Conservation (phyloP, 1,140 invertebrate species). For the Orussus abietinus region DNA sequence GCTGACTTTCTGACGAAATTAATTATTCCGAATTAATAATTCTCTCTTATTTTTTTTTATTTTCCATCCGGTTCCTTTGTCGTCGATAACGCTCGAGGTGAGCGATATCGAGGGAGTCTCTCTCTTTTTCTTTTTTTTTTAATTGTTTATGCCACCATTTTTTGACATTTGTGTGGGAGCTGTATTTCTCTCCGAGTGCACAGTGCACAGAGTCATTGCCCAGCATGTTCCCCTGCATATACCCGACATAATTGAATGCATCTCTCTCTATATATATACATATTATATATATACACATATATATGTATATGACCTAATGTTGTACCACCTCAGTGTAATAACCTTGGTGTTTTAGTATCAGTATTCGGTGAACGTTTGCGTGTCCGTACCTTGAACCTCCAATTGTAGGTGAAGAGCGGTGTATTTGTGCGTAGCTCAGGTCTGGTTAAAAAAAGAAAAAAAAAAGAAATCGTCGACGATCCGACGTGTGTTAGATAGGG, state of each 20-base stretch:
- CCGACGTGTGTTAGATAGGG: conserved; percentile 28
- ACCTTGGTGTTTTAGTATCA: conserved; percentile 46
- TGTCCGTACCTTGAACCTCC: conserved; percentile 24
- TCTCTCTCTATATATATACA: conserved; percentile 21
- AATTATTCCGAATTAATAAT: no score
- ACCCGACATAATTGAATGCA: conserved; percentile 33
- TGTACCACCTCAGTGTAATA: conserved; percentile 42
- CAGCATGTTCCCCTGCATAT: conserved; percentile 43
- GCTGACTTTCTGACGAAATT: conserved; percentile 24
- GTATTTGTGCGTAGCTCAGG: conserved; percentile 30
- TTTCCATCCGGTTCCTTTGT: no score
- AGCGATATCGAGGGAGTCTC: no score
- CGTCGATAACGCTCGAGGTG: no score
- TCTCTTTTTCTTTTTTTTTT: no score
- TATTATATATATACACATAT: no score
- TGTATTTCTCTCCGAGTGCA: conserved; percentile 44
- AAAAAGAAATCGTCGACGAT: conserved; percentile 28
- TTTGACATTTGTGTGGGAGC: conserved; percentile 28
- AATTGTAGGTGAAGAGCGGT: conserved; percentile 24
- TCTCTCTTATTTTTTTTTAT: no score
- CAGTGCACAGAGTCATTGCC: conserved; percentile 32
- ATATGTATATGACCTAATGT: conserved; percentile 31
- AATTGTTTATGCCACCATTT: no score
- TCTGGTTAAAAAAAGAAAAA: no score
- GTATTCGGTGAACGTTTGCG: conserved; percentile 42